phyloP scores from a whole-genome alignment of 1,140 invertebrate species.

The Ceratoteleas bidentatus region DNA sequence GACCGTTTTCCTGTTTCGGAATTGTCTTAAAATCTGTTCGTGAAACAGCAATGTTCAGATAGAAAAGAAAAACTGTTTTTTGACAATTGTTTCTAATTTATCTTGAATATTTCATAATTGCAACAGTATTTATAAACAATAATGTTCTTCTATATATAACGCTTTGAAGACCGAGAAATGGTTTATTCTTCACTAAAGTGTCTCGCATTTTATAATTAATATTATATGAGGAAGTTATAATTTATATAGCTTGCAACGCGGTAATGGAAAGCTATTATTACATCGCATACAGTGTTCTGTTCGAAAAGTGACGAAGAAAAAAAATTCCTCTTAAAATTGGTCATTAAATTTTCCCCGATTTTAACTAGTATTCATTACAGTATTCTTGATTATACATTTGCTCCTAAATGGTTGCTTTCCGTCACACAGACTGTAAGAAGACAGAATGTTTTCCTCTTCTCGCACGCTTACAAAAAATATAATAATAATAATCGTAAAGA shows the following conservation, averaged over 20 bases:
- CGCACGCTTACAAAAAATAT: not conserved
- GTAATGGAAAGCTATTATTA: slow-evolving; percentile 12
- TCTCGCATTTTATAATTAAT: not conserved
- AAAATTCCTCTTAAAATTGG: not conserved
- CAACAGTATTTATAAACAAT: too few species aligned
- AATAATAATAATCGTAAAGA: not conserved
- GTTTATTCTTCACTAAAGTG: not conserved
- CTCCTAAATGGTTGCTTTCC: not conserved
- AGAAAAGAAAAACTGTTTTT: too few species aligned
- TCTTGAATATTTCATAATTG: too few species aligned
- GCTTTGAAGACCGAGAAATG: too few species aligned
- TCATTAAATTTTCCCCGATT: slow-evolving; percentile 16
- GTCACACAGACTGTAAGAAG: not conserved
- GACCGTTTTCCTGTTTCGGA: not conserved
- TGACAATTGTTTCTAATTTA: too few species aligned
- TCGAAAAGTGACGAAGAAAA: slow-evolving; percentile 7
- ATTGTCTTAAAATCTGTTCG: too few species aligned
- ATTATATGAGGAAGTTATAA: slow-evolving; percentile 4
- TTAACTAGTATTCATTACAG: not conserved
- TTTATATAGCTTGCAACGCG: slow-evolving; percentile 2
- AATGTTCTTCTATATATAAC: too few species aligned
- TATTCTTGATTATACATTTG: slow-evolving; percentile 2
- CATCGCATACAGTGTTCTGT: not conserved
- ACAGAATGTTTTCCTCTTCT: not conserved
- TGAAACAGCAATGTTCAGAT: too few species aligned